Percentiles rank a stretch among this genome's conserved stretches.
Conservation (phyloP, 2,888 invertebrate species). For the Dynastes maya region DNA sequence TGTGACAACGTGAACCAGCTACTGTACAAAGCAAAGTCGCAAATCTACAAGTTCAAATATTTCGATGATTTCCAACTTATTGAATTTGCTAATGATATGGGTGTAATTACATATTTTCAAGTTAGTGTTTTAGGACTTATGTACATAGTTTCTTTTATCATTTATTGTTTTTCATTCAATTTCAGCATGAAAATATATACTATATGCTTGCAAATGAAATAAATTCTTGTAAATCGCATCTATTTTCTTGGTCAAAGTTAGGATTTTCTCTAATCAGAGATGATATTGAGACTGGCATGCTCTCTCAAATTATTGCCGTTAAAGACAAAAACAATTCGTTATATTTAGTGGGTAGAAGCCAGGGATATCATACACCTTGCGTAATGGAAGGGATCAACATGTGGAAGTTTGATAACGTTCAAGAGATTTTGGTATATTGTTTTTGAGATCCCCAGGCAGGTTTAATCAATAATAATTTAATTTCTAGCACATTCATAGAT, state of each 20-base stretch:
- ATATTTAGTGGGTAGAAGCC: slow-evolving; percentile 67
- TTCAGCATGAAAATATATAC: slow-evolving; percentile 60
- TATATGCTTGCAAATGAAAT: slow-evolving; percentile 69
- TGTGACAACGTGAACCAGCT: slow-evolving; percentile 65
- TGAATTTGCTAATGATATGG: slow-evolving; percentile 61
- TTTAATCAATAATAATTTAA: not conserved
- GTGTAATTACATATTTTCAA: slow-evolving; percentile 65
- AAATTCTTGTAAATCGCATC: slow-evolving; percentile 68
- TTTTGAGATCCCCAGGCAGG: too few relatives aligned
- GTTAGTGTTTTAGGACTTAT: slow-evolving; percentile 53
- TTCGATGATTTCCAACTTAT: slow-evolving; percentile 69
- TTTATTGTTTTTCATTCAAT: slow-evolving; percentile 35
- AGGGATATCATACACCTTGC: slow-evolving; percentile 58
- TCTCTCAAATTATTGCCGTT: slow-evolving; percentile 70
- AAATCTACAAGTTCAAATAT: slow-evolving; percentile 71
- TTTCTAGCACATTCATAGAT: slow-evolving; percentile 59
- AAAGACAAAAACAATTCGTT: slow-evolving; percentile 60
- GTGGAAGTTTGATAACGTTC: slow-evolving; percentile 67
- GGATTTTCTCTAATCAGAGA: slow-evolving; percentile 61
- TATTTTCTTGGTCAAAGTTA: slow-evolving; percentile 68
- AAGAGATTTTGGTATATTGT: slow-evolving; percentile 27
- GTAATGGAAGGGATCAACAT: slow-evolving; percentile 66
- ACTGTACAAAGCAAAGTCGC: slow-evolving; percentile 63
- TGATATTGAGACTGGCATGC: slow-evolving; percentile 69
- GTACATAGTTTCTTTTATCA: too few relatives aligned